Conservation (phyloP, 2,797 vertebrate species). For the Podarcis lilfordi region DNA sequence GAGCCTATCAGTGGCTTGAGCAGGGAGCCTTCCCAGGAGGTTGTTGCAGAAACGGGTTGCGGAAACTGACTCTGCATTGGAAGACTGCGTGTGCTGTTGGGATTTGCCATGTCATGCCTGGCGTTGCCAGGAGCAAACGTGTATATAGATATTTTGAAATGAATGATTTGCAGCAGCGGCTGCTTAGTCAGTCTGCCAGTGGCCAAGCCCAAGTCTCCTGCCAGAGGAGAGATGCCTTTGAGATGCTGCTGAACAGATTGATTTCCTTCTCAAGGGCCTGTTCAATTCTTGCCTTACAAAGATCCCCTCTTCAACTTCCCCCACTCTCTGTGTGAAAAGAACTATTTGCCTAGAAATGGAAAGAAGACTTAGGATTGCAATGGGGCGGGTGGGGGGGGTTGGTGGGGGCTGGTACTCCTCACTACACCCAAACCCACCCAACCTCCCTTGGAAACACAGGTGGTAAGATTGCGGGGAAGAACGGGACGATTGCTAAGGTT, state of each 20-base stretch:
- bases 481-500: background rate
- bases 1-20: conserved; percentile 43
- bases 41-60: conserved; percentile 31
- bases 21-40: conserved; percentile 47
- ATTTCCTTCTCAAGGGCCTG: background rate
- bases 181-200: background rate
- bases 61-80: conserved; percentile 32
- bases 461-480: background rate
- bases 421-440: background rate
- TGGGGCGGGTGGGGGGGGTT: background rate
- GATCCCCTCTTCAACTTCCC: conserved; percentile 13
- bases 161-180: rapidly evolving
- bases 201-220: background rate
- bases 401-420: background rate
- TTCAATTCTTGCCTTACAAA: conserved; percentile 45
- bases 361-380: background rate
- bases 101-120: background rate
- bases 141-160: background rate
- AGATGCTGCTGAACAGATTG: rapidly evolving
- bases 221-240: background rate
- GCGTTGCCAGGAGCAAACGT: rapidly evolving
- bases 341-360: background rate
- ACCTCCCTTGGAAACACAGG: background rate
- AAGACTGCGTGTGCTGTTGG: too few species aligned
- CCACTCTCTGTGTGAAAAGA: conserved; percentile 4